Conservation (phyloP, 37 sponge, comb jelly and placozoan species). For the Halisarca cf. caerulea region DNA sequence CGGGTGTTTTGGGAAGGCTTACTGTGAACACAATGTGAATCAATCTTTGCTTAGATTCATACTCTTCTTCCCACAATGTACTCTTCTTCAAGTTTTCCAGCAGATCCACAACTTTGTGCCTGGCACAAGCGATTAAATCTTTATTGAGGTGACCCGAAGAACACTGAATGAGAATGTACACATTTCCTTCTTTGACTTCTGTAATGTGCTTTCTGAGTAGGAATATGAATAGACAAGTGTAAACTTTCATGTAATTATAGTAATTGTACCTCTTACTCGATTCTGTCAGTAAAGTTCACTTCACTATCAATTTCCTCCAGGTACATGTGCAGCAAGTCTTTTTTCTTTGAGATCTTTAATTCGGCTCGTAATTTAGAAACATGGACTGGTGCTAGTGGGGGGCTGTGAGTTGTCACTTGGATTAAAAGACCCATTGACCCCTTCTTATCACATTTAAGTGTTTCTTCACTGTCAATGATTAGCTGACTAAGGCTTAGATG, state of each 20-base stretch:
- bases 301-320: conserved; percentile 86
- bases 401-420: conserved; percentile 89
- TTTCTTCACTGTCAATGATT: too few relatives aligned
- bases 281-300: conserved; percentile 68
- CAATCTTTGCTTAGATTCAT: not conserved
- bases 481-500: too few relatives aligned
- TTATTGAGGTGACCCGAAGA: conserved; percentile 79
- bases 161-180: conserved; percentile 71
- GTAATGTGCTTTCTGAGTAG: not conserved
- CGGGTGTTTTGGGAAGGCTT: conserved; percentile 56
- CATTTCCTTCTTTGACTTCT: not conserved
- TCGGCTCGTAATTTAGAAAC: not conserved
- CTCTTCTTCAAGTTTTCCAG: not conserved
- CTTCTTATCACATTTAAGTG: too few relatives aligned
- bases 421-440: not conserved
- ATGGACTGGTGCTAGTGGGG: conserved; percentile 55
- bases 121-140: conserved; percentile 87
- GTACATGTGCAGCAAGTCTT: not conserved
- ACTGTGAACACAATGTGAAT: conserved; percentile 69
- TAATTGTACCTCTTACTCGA: too few relatives aligned
- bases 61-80: not conserved
- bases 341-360: not conserved
- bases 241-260: too few relatives aligned
- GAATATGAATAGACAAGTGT: too few relatives aligned
- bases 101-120: conserved; percentile 71